Conservation (phyloP, 1,140 invertebrate species). For the Marisa cornuarietis region DNA sequence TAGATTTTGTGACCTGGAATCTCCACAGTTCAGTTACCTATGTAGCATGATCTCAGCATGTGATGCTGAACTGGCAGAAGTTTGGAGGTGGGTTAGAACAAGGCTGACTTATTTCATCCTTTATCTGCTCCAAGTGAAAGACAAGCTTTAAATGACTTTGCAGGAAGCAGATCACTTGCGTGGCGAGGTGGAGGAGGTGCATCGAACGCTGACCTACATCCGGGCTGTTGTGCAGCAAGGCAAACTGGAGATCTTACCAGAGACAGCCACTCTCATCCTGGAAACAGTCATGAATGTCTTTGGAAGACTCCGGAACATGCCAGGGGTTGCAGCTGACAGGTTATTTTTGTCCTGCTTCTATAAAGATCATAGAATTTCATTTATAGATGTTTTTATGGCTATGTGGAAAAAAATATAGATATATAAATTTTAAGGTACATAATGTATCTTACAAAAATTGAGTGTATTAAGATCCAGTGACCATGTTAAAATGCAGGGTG, state of each 20-base stretch:
- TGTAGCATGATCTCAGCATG: too few species aligned
- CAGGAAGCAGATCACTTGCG: slow-evolving; percentile 35
- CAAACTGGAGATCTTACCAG: slow-evolving; percentile 89
- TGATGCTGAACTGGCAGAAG: too few species aligned
- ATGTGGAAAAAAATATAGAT: background rate
- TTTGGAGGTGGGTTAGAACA: too few species aligned
- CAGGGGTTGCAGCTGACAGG: slow-evolving; percentile 77
- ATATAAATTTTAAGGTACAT: too few species aligned
- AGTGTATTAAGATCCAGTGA: too few species aligned
- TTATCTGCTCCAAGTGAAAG: background rate
- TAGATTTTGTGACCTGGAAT: too few species aligned
- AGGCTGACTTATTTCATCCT: background rate
- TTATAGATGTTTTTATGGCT: background rate
- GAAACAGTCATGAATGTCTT: slow-evolving; percentile 91
- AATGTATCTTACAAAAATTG: too few species aligned
- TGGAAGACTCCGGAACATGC: slow-evolving; percentile 74
- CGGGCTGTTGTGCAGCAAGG: slow-evolving; percentile 88
- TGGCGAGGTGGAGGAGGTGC: slow-evolving; percentile 57
- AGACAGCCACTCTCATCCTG: slow-evolving; percentile 89
- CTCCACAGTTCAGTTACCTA: too few species aligned
- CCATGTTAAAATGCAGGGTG: too few species aligned
- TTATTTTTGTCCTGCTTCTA: slow-evolving; percentile 48
- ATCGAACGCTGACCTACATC: slow-evolving; percentile 81
- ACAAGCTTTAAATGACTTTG: background rate
- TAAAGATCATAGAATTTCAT: background rate